Evolutionary conservation across 53 echinoderm and acorn worm genomes (phyloP), one percentile per base, ranked within the genome.

Genomic region (Patiria pectinifera): DNA sequence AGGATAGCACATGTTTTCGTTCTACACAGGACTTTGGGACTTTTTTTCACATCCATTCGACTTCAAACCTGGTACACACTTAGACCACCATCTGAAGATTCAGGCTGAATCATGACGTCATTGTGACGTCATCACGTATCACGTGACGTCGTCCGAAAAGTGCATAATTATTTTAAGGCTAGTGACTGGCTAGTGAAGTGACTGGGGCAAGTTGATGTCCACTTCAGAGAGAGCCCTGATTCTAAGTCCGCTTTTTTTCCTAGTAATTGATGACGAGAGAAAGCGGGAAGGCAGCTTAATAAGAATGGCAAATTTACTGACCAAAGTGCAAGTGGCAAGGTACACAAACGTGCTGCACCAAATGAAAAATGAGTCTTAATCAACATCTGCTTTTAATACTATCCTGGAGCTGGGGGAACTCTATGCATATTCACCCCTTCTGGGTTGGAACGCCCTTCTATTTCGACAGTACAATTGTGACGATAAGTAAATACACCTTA

Each of bases 321-420:
- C 78, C 89, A 89, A 89, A 89, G 89, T 89, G 62, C 89, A 89
- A 61, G 89, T 78, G 74, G 89, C 79, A 89, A 89, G 35, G 89
- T 87, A 87, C 87, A 87, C 87, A 87, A 53, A 3, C 2, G 49
- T 59, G 53, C 75, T 24, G 59, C 26, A 0, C 53, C 59, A 26
- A 59, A 71, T 71, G 72, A 86, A 71, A 86, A 70, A 71, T 86
- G 19, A 71, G 46, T 4, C 72, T 72, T 71, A 86, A 86, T 86
- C 70, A 86, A 86, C 86, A 70, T 86, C 72, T 71, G 70, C 71
- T 48, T 70, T 71, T 47, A 60, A 62, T 83, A n/a, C 53, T 26
- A 70, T 69, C 85, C 24, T 46, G 4, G 80, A 47, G 43, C 7
- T 11, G 43, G 11, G 23, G 48, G 26, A 25, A 26, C 26, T 76